A percentile compares a stretch with the other conserved stretches of the same genome.
Conservation (phyloP, 2,797 vertebrate species). For the Propithecus deckenii region DNA sequence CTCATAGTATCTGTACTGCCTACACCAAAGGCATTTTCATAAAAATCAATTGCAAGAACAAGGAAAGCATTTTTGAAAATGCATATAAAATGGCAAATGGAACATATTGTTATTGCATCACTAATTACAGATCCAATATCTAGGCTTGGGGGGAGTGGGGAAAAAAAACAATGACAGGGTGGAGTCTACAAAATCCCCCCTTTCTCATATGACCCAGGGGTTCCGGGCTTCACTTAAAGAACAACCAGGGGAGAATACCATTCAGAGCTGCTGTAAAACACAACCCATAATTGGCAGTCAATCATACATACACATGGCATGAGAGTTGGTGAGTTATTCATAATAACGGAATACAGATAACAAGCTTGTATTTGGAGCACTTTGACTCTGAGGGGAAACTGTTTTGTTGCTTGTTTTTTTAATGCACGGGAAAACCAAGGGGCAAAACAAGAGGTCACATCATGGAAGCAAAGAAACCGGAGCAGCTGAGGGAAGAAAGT, state of each 20-base stretch:
- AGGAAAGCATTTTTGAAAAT: slow-evolving; percentile 50
- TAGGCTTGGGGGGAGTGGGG: neutral
- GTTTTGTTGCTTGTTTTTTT: slow-evolving; percentile 28
- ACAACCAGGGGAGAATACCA: neutral
- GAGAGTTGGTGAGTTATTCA: slow-evolving; percentile 5
- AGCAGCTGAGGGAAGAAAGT: slow-evolving; percentile 28
- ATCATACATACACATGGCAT: neutral
- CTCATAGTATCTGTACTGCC: neutral
- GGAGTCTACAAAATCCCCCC: neutral
- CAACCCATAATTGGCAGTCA: slow-evolving; percentile 50
- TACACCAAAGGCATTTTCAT: neutral
- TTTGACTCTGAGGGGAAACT: slow-evolving; percentile 47
- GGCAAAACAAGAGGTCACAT: slow-evolving; percentile 30
- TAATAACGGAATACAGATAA: slow-evolving; percentile 41
- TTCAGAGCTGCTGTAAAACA: neutral
- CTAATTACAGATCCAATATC: slow-evolving; percentile 49
- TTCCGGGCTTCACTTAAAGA: neutral
- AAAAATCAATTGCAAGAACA: slow-evolving; percentile 20
- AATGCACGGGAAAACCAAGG: slow-evolving; percentile 37
- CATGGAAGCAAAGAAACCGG: slow-evolving; percentile 66
- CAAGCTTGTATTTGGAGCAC: neutral
- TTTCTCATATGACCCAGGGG: slow-evolving; percentile 29
- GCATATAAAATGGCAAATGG: neutral
- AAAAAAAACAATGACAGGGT: neutral
- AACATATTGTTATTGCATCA: slow-evolving; percentile 34